A percentile compares a stretch with the other conserved stretches of the same genome.
Evolutionary conservation across 2,113 vertebrate species (phyloP).

Genomic region (Coreoperca whiteheadi): DNA sequence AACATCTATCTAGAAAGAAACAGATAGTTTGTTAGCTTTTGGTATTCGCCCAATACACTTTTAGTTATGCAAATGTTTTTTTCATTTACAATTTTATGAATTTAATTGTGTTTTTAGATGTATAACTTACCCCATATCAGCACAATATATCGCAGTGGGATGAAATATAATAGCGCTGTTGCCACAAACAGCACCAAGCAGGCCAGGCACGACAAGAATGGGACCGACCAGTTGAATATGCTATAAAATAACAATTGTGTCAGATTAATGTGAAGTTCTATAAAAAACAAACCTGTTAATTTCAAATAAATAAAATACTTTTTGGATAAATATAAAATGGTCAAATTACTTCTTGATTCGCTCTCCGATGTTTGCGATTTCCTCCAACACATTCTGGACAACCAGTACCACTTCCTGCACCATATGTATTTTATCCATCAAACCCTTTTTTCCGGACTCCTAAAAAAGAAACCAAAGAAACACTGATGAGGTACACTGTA

Average conservation of each 20-base stretch:
- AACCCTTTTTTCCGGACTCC: conserved; percentile 93
- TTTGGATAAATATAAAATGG: conserved; percentile 13
- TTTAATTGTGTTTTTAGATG: neutral
- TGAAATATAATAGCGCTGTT: conserved; percentile 86
- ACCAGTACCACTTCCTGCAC: conserved; percentile 95
- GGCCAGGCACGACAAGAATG: conserved; percentile 91
- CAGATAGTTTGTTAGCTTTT: neutral
- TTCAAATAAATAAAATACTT: neutral
- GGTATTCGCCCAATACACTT: neutral
- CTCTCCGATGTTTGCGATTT: conserved; percentile 93
- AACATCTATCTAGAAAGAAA: neutral
- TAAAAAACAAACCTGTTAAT: neutral
- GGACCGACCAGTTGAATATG: conserved; percentile 97
- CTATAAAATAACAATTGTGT: conserved; percentile 76
- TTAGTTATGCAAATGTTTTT: neutral
- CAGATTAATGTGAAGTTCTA: neutral
- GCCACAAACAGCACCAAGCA: conserved; percentile 86
- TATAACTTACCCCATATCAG: conserved; percentile 92
- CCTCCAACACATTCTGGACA: conserved; percentile 92
- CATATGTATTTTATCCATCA: conserved; percentile 97
- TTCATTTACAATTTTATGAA: neutral
- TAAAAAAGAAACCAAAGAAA: conserved; percentile 73
- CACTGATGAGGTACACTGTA: conserved; percentile 73
- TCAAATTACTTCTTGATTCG: conserved; percentile 95
- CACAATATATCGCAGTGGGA: conserved; percentile 93